Base-by-base conservation (phyloP, 2,888 invertebrate species). In the Agrenia bidenticulata region DNA sequence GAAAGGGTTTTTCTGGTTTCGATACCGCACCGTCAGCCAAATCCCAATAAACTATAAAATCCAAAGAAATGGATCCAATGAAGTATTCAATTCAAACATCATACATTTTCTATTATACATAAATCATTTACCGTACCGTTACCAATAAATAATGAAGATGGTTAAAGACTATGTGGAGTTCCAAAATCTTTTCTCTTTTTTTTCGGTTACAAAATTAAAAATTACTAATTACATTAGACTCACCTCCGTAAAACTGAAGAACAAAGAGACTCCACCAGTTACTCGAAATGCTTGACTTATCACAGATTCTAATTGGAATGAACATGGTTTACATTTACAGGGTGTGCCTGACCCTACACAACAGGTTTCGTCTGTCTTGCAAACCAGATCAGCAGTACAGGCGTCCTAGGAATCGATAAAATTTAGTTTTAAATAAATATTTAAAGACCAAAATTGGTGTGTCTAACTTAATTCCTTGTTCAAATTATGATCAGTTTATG, bases 221-320 rank as follows among this genome's bases (percentile, higher is more conserved):
- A n/a, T n/a, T n/a, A n/a, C n/a, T n/a, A n/a, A n/a, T 1, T 17
- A 51, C 4, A 54, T 21, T 42, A 54, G 50, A 78, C 82, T 83
- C 85, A 95, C 96, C 91, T 96, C 96, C 54, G 95, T 94, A 79
- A 96, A 96, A 79, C 95, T 95, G 83, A 97, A 97, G 84, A 97
- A 94, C 26, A 97, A 83, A 63, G 95, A 95, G 77, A 96, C 89
- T 67, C 93, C 93, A 55, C 96, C 97, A 77, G 92, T 92, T 19
- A 92, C 83, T 79, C 92, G 91, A 78, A 95, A 91, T 1, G 92
- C 94, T 79, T 89, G 88, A 78, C 89, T 88, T 77, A 95, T 92
- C 27, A 87, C 89, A 73, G 85, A 86, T 79, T 88, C 89, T 64
- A 90, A 82, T 79, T 85, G 86, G 9, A 84, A 83, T 82, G 89